A percentile compares a stretch with the other conserved stretches of the same genome.
Evolutionary conservation across 1,140 invertebrate genomes (phyloP).

Genomic region (Teleogryllus occipitalis): DNA sequence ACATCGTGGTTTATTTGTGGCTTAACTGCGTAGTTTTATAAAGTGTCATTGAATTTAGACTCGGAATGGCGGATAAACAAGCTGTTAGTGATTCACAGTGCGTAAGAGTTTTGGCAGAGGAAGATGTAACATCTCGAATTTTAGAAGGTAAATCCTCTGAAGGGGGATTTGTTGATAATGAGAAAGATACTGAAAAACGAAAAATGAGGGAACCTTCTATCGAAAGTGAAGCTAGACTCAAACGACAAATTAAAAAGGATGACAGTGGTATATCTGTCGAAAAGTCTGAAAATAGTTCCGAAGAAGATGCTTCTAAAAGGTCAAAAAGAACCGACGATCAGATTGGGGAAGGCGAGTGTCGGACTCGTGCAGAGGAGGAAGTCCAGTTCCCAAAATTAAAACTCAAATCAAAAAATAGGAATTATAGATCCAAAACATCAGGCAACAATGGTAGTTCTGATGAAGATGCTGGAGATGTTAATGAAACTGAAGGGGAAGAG

Average conservation of each 20-base stretch:
- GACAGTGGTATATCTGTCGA: slow-evolving; percentile 35
- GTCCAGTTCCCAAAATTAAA: slow-evolving; percentile 15
- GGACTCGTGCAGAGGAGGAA: background rate
- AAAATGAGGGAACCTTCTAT: background rate
- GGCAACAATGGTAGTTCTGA: slow-evolving; percentile 18
- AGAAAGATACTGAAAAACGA: background rate
- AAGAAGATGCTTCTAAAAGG: slow-evolving; percentile 32
- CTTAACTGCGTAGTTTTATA: background rate
- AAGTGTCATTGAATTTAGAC: background rate
- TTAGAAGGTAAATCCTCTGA: background rate
- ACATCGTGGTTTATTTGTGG: background rate
- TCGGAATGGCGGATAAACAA: background rate
- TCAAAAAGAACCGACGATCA: slow-evolving; percentile 26
- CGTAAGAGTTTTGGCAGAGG: background rate
- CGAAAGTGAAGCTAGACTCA: slow-evolving; percentile 10
- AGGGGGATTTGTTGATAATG: background rate
- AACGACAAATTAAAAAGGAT: slow-evolving; percentile 32
- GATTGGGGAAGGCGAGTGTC: background rate
- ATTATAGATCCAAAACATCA: slow-evolving; percentile 19
- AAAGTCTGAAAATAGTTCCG: slow-evolving; percentile 31
- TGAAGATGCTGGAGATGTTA: slow-evolving; percentile 6
- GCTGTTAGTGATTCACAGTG: background rate
- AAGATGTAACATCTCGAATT: background rate
- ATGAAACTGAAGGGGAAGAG: slow-evolving; percentile 7
- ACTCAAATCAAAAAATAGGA: slow-evolving; percentile 9